These are phyloP conservation scores for Lepidocyrtinus sp. DNA, from an alignment of 2,888 invertebrate genomes.

Conservation along the genomic window DNA sequence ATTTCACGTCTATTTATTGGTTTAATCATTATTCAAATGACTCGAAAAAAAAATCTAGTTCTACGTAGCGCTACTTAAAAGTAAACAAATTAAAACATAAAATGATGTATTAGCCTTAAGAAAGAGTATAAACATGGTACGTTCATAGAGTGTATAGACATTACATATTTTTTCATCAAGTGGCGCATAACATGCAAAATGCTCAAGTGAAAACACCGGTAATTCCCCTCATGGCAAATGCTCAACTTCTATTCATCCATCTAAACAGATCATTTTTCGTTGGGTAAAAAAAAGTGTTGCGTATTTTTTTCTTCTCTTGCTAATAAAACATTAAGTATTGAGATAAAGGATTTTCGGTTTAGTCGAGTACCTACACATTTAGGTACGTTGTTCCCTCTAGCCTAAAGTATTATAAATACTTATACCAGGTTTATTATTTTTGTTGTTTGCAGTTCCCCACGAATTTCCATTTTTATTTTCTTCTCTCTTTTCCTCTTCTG, in stretches of 20 bases:
- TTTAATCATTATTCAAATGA: slow-evolving; percentile 16
- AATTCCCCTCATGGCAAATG: not conserved
- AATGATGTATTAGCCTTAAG: too few species aligned
- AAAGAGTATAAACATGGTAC: too few species aligned
- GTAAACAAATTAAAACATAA: slow-evolving; percentile 17
- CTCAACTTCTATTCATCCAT: too few species aligned
- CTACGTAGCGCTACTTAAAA: not conserved
- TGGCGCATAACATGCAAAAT: slow-evolving; percentile 25
- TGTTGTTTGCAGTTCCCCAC: slow-evolving; percentile 12
- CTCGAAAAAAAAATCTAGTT: not conserved
- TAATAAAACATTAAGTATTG: too few species aligned
- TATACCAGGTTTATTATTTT: not conserved
- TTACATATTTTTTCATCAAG: slow-evolving; percentile 14
- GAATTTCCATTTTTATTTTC: not conserved
- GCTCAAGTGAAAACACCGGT: not conserved
- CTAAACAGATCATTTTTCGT: too few species aligned
- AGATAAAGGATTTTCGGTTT: not conserved
- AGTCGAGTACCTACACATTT: not conserved
- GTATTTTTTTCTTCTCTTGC: not conserved
- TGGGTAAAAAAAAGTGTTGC: too few species aligned
- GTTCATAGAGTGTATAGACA: too few species aligned
- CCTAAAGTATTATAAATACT: not conserved
- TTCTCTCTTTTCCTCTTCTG: not conserved
- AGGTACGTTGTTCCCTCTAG: too few species aligned
- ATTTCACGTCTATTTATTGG: not conserved